These are phyloP conservation scores for Nylanderia fulva DNA, from an alignment of 1,140 invertebrate species.

Conservation along the genomic window DNA sequence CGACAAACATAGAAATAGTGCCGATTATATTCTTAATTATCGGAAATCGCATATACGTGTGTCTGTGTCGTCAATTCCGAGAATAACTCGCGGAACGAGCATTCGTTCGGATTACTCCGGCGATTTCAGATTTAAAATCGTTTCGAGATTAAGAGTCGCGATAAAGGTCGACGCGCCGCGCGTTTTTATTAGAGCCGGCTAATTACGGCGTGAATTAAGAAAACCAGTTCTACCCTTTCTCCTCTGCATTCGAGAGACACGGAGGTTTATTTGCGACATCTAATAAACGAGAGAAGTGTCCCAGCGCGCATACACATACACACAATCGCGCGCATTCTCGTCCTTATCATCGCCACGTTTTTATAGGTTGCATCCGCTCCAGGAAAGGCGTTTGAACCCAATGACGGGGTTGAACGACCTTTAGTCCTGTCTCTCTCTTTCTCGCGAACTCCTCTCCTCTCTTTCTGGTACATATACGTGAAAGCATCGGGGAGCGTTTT, in stretches of 20 bases:
- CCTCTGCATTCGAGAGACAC: background rate
- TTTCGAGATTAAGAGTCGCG: background rate
- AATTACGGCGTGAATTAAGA: slow-evolving; percentile 29
- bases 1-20: slow-evolving; percentile 32
- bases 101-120: background rate
- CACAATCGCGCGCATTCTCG: slow-evolving; percentile 37
- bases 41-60: background rate
- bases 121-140: slow-evolving; percentile 1
- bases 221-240: slow-evolving; percentile 14
- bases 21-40: slow-evolving; percentile 52
- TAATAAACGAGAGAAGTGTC: slow-evolving; percentile 15
- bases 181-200: slow-evolving; percentile 28
- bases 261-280: slow-evolving; percentile 23
- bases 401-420: slow-evolving; percentile 69
- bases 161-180: background rate
- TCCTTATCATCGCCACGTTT: slow-evolving; percentile 55
- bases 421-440: slow-evolving; percentile 75
- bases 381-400: slow-evolving; percentile 73
- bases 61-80: slow-evolving; percentile 5
- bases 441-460: slow-evolving; percentile 19
- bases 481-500: slow-evolving; percentile 40
- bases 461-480: slow-evolving; percentile 19
- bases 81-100: background rate
- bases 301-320: too few species aligned
- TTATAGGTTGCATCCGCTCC: slow-evolving; percentile 48